Base-by-base conservation (phyloP, 2,113 vertebrate genomes). In the Cairina moschata region DNA sequence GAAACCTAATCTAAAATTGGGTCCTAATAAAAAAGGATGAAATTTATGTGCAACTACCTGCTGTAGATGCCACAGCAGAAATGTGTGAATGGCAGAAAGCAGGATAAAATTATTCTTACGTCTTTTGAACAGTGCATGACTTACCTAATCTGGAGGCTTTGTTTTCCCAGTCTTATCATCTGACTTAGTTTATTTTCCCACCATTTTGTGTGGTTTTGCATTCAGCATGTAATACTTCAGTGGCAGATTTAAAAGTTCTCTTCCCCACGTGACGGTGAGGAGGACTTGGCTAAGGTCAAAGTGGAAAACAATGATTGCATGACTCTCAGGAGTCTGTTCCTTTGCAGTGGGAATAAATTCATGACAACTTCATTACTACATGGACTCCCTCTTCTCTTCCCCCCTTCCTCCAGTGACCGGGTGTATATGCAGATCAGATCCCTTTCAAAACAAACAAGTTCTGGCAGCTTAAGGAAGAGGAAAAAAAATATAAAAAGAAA, bases 171-270 rank as follows among this genome's bases (percentile, higher is more conserved):
- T 36, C 71, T 92, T 96, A 94, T 95, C 91, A 71, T 63, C 50
- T 80, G 58, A 48, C 67, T 96, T 48, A 59, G 74, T 96, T 85
- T 92, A 54, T 93, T 93, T 91, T 95, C 90, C 83, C 77, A 93
- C 81, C 16, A 0, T 77, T 96, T 50, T 85, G 48, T 87, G 67
- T 55, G 40, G 58, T 14, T 34, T 67, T 73, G 58, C 81, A 54
- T 87, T 95, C 80, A 76, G 42, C 79, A 7, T 31, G 28, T 77
- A 62, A 52, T 80, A 40, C 36, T 93, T 75, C 54, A 95, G 91
- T 83, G 55, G 20, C 56, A 4, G 55, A 74, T 90, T 91, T 71
- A 69, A 16, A 86, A 84, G 77, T 91, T 28, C 83, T 91, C 46
- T 21, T 79, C 42, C 22, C 46, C 59, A 84, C 0, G 2, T 92